Evolutionary conservation across 2,797 vertebrate genomes (phyloP), one percentile per base, ranked within the genome.

Genomic region (Caiman crocodilus): DNA sequence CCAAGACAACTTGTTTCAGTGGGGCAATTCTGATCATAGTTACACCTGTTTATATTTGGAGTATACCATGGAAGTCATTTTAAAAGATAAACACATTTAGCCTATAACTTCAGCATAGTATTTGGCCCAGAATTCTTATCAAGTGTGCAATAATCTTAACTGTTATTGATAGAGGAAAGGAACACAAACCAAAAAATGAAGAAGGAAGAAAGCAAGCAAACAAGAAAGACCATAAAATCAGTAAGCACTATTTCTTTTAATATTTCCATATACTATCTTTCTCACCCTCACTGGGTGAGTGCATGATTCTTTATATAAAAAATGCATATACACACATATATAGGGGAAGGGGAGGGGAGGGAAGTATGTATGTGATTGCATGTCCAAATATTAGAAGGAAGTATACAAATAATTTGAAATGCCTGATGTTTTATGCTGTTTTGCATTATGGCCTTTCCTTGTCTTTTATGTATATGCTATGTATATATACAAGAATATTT

Each of bases 41-140:
- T 94, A 64, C 35, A 93, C 83, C 89, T 93, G 84, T 94, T 93
- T 94, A 93, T 74, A 91, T 83, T 95, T 96, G 94, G 93, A 94
- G n/a, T 58, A 85, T 83, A 91, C 88, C 93, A 92, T 23, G 73
- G 84, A 82, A 88, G 75, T 94, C 85, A 88, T 3, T 90, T 95
- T 93, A 93, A 95, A 94, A 79, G 82, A 82, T 42, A 82, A 56
- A 90, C 94, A 76, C 86, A 58, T 20, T 35, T 76, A 84, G 78
- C 85, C 89, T 94, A 83, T 85, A 89, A 91, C 79, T 92, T 65
- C 61, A 71, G 85, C 59, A 86, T 35, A 63, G 61, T 65, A 81
- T 85, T 92, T 89, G 83, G 83, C 76, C 60, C 75, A 85, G 73
- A 91, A 90, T 1, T 0, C 74, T 59, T 59, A 85, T 61, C 26